Conservation (phyloP, 30 jellyfish, hydroid and myxozoan genomes). For the Phacellophora camtschatica region DNA sequence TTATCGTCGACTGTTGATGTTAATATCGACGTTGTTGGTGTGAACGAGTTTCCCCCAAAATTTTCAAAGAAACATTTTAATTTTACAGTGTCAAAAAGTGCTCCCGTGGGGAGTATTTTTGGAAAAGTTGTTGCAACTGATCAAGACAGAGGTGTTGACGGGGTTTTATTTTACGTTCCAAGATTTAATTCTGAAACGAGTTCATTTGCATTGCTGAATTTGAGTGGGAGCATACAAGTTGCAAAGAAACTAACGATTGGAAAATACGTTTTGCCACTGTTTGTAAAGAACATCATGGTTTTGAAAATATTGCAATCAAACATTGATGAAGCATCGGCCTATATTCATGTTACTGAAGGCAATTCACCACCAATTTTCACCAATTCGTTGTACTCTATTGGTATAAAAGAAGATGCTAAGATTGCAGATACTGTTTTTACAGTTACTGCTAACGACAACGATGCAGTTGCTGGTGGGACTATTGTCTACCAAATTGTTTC, state of each 20-base stretch:
- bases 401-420: conserved; percentile 23
- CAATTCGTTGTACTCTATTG: background rate
- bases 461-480: conserved; percentile 32
- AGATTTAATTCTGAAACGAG: background rate
- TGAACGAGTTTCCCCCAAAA: conserved; percentile 82
- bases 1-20: conserved; percentile 24
- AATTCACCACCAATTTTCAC: conserved; percentile 65
- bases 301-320: background rate
- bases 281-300: conserved; percentile 41
- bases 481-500: conserved; percentile 13
- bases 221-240: conserved; percentile 48
- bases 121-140: conserved; percentile 80
- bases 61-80: conserved; percentile 37
- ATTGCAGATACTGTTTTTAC: conserved; percentile 4
- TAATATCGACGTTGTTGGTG: conserved; percentile 53
- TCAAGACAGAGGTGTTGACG: conserved; percentile 69
- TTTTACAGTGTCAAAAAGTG: conserved; percentile 41
- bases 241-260: conserved; percentile 30
- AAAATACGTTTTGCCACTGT: background rate
- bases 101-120: conserved; percentile 34
- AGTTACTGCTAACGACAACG: conserved; percentile 52
- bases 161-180: conserved; percentile 20
- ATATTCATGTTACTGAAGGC: conserved; percentile 51
- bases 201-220: conserved; percentile 4
- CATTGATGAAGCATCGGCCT: conserved; percentile 49